Conservation (phyloP, 2,797 vertebrate genomes). For the Phalanger gymnotis region DNA sequence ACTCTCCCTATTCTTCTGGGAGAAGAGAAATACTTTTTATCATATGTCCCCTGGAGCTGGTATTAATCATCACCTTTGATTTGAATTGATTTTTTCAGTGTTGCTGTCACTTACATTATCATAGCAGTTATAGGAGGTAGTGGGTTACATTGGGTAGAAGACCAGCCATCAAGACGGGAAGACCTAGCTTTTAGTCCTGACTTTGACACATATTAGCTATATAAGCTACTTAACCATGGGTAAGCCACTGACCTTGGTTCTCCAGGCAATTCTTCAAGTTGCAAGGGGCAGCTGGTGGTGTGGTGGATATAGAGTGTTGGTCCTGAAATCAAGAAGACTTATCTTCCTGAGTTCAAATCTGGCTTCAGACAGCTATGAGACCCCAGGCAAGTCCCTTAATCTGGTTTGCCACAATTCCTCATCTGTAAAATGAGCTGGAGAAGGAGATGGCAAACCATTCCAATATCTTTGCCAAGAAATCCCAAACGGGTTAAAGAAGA, state of each 20-base stretch:
- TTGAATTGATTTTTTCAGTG: neutral
- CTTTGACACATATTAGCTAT: neutral
- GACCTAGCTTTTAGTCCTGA: neutral
- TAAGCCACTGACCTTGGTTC: neutral
- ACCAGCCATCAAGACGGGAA: neutral
- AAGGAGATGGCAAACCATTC: neutral
- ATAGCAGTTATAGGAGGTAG: neutral
- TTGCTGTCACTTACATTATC: neutral
- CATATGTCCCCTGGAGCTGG: neutral
- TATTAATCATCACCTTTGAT: neutral
- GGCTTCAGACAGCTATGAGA: neutral
- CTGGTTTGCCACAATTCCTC: neutral
- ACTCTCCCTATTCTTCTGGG: neutral
- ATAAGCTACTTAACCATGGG: neutral
- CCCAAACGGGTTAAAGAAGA: neutral
- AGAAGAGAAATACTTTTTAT: neutral
- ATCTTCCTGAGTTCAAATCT: neutral
- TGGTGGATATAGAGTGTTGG: neutral
- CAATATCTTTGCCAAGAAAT: neutral
- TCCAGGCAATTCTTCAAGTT: neutral
- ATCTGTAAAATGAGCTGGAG: neutral
- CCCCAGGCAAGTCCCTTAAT: neutral
- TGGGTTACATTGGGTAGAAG: neutral
- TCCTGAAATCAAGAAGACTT: neutral
- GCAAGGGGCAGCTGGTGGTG: neutral